Evolutionary conservation across 2,797 vertebrate genomes (phyloP).

Genomic region (Tauraco hartlaubi): DNA sequence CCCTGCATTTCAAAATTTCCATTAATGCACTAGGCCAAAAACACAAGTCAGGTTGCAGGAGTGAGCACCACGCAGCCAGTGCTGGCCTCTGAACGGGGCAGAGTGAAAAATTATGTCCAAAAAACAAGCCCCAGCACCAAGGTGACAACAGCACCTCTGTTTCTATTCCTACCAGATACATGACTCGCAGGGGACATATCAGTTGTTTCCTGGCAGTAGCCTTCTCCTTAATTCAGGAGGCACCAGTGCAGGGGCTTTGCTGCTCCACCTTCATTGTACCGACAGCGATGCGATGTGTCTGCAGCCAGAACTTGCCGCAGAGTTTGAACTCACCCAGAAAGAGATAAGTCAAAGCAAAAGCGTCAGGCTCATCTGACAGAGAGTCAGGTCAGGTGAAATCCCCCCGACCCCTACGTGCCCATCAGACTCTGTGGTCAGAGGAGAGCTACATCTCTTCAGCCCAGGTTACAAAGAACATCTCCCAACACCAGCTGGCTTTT

Average conservation of each 20-base stretch:
- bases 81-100: background rate
- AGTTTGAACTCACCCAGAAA: background rate
- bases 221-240: background rate
- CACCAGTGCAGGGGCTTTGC: background rate
- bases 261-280: background rate
- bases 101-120: background rate
- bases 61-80: background rate
- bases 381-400: background rate
- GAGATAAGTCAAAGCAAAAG: background rate
- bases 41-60: background rate
- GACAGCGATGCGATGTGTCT: fast-evolving
- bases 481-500: background rate
- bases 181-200: background rate
- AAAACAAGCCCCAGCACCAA: background rate
- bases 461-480: background rate
- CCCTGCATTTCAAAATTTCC: background rate
- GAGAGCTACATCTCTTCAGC: background rate
- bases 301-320: background rate
- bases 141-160: background rate
- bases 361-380: background rate
- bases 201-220: background rate
- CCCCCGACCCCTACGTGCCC: background rate
- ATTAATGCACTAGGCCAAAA: background rate
- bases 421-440: background rate
- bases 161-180: background rate